Evolutionary conservation across 2,113 vertebrate species (phyloP).

Genomic region (Apus apus): DNA sequence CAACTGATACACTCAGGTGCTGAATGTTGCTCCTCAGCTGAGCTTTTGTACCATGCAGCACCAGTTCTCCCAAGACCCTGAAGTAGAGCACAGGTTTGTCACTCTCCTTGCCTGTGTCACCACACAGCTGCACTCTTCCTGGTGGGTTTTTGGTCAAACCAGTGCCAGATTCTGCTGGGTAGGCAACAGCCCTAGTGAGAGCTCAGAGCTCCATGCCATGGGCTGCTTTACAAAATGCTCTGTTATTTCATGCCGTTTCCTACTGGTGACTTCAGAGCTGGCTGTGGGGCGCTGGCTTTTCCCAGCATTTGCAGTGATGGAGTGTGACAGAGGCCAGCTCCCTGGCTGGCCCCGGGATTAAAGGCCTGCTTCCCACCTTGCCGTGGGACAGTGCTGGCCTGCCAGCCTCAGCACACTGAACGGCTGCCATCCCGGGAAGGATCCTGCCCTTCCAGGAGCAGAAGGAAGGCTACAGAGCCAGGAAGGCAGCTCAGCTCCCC

Average conservation of each 20-base stretch:
- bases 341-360: too few relatives aligned
- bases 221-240: background rate
- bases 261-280: background rate
- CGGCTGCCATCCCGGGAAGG: background rate
- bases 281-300: background rate
- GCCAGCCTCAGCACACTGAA: fast-evolving
- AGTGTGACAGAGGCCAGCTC: background rate
- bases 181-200: background rate
- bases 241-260: background rate
- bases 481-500: background rate
- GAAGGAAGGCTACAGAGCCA: background rate
- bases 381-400: too few relatives aligned
- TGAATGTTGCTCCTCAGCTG: background rate
- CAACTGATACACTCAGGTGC: background rate
- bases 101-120: background rate
- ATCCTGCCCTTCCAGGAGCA: background rate
- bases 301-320: background rate
- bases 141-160: background rate
- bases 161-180: background rate
- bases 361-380: too few relatives aligned
- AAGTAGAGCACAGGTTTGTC: background rate
- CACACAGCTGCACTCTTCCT: background rate
- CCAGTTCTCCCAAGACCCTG: background rate
- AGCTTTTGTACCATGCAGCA: background rate
- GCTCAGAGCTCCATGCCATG: background rate